Conservation (phyloP, 2,888 invertebrate genomes). For the Nycteola revayana region DNA sequence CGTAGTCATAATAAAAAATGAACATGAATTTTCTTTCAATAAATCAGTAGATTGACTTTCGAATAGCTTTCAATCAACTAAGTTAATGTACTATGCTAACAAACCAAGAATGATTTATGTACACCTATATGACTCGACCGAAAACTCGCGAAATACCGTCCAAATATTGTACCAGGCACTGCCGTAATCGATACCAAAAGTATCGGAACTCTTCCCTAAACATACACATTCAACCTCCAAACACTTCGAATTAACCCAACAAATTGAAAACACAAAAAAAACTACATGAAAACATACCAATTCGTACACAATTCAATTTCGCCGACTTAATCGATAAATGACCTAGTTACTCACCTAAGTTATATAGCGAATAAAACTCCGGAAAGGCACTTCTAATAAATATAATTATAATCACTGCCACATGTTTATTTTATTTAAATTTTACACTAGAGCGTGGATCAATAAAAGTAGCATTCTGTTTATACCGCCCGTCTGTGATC, state of each 20-base stretch:
- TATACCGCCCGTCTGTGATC: conserved; percentile 46
- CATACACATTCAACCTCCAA: conserved; percentile 65
- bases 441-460: conserved; percentile 65
- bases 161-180: conserved; percentile 48
- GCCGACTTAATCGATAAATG: conserved; percentile 34
- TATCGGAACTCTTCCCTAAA: conserved; percentile 51
- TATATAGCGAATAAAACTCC: conserved; percentile 43
- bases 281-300: conserved; percentile 26
- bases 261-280: conserved; percentile 31
- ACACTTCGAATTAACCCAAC: conserved; percentile 35
- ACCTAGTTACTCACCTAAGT: conserved; percentile 55
- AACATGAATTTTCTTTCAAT: too few relatives aligned
- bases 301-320: conserved; percentile 28
- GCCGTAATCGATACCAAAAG: conserved; percentile 42
- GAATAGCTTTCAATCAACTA: background rate
- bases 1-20: too few relatives aligned
- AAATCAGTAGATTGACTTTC: too few relatives aligned
- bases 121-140: conserved; percentile 20
- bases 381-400: conserved; percentile 53
- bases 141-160: conserved; percentile 26
- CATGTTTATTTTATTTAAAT: conserved; percentile 54
- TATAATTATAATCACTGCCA: conserved; percentile 45
- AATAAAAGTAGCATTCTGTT: conserved; percentile 57
- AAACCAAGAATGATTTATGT: conserved; percentile 28
- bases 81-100: conserved; percentile 18